Percentiles rank a stretch among this genome's conserved stretches.
These are phyloP conservation scores for Oreochromis mossambicus DNA, from an alignment of 2,797 vertebrate genomes.

Conservation along the genomic window DNA sequence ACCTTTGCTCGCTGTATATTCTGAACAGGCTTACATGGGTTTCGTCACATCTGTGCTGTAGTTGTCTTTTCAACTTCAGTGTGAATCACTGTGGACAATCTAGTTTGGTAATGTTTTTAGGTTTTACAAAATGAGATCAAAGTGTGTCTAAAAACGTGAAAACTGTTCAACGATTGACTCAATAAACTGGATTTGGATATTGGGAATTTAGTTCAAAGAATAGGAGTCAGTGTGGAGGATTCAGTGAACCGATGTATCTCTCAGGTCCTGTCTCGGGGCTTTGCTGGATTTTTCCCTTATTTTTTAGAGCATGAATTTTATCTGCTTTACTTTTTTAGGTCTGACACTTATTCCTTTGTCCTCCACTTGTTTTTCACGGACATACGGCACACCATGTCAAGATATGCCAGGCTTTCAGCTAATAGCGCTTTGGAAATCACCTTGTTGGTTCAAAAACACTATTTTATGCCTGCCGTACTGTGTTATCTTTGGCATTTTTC, in stretches of 20 bases:
- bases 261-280: background rate
- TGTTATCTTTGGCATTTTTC: background rate
- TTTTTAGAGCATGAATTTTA: background rate
- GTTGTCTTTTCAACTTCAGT: background rate
- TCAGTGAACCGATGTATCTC: background rate
- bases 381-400: background rate
- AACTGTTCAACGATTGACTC: background rate
- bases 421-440: background rate
- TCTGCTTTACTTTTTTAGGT: background rate
- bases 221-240: background rate
- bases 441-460: background rate
- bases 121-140: background rate
- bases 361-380: background rate
- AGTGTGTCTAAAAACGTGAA: background rate
- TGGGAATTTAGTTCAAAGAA: background rate
- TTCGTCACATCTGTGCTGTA: background rate
- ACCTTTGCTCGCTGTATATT: background rate
- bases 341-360: background rate
- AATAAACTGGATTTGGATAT: background rate
- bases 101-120: background rate
- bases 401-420: background rate
- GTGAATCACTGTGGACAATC: background rate
- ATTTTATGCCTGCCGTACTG: background rate
- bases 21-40: background rate
- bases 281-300: background rate